phyloP scores from a whole-genome alignment of 92 coral and sea anemone species.

The Muricea muricata region DNA sequence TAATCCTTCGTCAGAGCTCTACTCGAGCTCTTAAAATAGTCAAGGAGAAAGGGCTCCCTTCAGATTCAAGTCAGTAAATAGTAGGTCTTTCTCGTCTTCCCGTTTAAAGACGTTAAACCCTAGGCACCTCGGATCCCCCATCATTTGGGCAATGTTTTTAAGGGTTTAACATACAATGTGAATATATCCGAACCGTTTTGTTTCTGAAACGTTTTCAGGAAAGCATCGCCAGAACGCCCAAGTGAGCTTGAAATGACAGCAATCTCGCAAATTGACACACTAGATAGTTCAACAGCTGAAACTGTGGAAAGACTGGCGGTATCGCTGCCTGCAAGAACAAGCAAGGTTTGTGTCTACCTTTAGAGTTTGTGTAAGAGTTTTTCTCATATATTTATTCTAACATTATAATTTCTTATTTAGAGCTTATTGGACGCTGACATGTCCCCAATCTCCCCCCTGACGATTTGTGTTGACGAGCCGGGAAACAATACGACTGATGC shows the following conservation, averaged over 20 bases:
- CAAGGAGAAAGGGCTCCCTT: too few relatives aligned
- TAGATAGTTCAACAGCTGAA: neutral
- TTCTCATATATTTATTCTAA: too few relatives aligned
- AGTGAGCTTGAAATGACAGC: neutral
- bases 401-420: neutral
- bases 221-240: conserved; percentile 11
- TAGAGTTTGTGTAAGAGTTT: too few relatives aligned
- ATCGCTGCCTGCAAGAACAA: conserved; percentile 18
- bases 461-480: conserved; percentile 29
- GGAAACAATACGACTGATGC: neutral
- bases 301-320: neutral
- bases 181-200: too few relatives aligned
- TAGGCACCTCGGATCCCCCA: too few relatives aligned
- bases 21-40: too few relatives aligned
- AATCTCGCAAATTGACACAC: conserved; percentile 5
- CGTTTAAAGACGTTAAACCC: too few relatives aligned
- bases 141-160: too few relatives aligned
- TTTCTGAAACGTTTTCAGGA: neutral
- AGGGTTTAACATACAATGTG: too few relatives aligned
- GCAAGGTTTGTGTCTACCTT: conserved; percentile 34
- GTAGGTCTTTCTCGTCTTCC: too few relatives aligned
- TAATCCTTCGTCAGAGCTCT: too few relatives aligned
- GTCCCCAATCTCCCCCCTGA: conserved; percentile 30
- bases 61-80: too few relatives aligned
- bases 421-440: conserved; percentile 13